phyloP scores from a whole-genome alignment of 2,797 vertebrate species.

The Tangara arthus region DNA sequence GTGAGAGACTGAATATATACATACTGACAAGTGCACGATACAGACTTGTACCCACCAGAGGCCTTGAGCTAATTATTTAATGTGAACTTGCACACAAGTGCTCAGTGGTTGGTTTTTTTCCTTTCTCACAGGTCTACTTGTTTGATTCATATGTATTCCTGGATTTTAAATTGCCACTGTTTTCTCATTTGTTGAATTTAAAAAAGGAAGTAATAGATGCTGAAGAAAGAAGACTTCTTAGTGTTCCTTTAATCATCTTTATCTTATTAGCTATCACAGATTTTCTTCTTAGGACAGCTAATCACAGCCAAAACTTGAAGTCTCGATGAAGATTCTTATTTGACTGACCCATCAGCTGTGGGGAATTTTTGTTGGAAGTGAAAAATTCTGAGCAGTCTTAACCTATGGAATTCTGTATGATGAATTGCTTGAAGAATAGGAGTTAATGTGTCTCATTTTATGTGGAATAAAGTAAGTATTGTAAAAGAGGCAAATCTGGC shows the following conservation, averaged over 20 bases:
- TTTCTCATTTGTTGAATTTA: not conserved
- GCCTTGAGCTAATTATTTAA: conserved; percentile 12
- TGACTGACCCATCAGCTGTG: not conserved
- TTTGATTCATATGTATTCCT: not conserved
- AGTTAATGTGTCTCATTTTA: not conserved
- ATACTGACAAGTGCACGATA: not conserved
- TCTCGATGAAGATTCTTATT: not conserved
- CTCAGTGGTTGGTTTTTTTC: not conserved
- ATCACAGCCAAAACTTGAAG: not conserved
- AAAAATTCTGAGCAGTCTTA: not conserved
- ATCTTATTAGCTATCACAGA: not conserved
- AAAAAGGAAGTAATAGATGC: not conserved
- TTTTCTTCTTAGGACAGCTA: not conserved
- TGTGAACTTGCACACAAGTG: not conserved
- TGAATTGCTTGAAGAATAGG: not conserved
- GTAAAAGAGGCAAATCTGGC: not conserved
- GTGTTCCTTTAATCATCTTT: not conserved
- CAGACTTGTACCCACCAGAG: not conserved
- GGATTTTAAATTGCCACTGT: not conserved
- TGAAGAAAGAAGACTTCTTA: not conserved
- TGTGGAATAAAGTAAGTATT: not conserved
- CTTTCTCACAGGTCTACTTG: not conserved
- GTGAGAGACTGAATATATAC: not conserved
- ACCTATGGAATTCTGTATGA: not conserved
- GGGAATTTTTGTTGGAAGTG: not conserved